Evolutionary conservation across 2,113 vertebrate genomes (phyloP), one percentile per base, ranked within the genome.

Genomic region (Myotis yumanensis): DNA sequence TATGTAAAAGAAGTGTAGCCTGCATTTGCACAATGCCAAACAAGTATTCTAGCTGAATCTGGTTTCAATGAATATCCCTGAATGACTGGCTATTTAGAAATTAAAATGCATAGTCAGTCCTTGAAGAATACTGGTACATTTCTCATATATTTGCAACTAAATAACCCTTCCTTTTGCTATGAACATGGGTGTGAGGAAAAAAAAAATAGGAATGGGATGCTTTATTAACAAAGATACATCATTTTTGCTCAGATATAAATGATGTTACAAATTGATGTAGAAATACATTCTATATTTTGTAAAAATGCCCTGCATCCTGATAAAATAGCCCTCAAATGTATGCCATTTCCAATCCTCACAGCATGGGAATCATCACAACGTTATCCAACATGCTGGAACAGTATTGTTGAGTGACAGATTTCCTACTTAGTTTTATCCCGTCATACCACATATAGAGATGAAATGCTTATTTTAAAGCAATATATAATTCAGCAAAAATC

Each of bases 81-180:
- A 82, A 82, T 89, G 54, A 80, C 43, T 64, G 22, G 30, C 93
- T 90, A 7, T 75, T 95, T 68, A 77, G 40, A 91, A 83, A 91
- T 72, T 66, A 32, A 84, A 92, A 90, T 59, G 37, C 40, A 20
- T 25, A 52, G 5, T 15, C 32, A 51, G 23, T 72, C 22, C 37
- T 18, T 69, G 92, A 90, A 90, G 40, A 87, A 86, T 37, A 90
- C 1, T 52, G 8, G 3, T 43, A 30, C 5, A 46, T 76, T 52
- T 88, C 2, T 79, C 8, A 4, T 25, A 51, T 71, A 82, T 79
- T 86, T 90, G 59, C 48, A 82, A 71, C 37, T 85, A 86, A 94
- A 28, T 73, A 57, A 66, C 37, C 64, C 92, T 91, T 85, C 43
- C 11, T 66, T 82, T 92, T 86, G 30, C 62, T 79, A 10, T 59